Base-by-base conservation (phyloP, 2,113 vertebrate species). In the Rhea americana region DNA sequence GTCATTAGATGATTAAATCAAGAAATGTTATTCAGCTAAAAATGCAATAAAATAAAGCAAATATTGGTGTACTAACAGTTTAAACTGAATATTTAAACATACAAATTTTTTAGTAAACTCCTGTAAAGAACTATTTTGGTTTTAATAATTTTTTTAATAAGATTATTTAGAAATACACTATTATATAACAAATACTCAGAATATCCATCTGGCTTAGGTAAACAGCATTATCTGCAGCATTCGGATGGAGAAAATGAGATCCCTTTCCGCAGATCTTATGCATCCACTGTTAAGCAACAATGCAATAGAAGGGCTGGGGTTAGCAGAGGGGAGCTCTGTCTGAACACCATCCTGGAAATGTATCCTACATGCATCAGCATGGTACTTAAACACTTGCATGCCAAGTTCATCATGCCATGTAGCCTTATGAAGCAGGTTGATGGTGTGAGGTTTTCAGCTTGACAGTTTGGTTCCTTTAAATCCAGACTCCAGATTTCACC, bases 1-100 rank as follows among this genome's bases (percentile, higher is more conserved):
- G 58, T 90, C 45, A 47, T 96, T 91, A 94, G 66, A 58, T 76
- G 28, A 82, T 90, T 68, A 75, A 82, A 84, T 87, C 59, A 88
- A 82, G 22, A 82, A 84, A 89, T 79, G 22, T 59, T 67, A 73
- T 55, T 45, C 70, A 79, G 32, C 45, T 90, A 66, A 94, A 94
- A 91, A 70, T 39, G 13, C 58, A 72, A 39, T 55, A 56, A 85
- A 91, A 48, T 55, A 37, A 85, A 92, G 53, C n/a, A 87, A 93
- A 84, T 59, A 37, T 56, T 56, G 11, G 3, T 72, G n/a, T n/a
- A 81, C 10, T 76, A 79, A 58, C 22, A 70, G 56, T 61, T 81
- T 1, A 12, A 86, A 45, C 17, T 83, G 51, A 90, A 65, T 80
- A 81, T 72, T 51, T 50, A 91, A 82, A 65, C 30, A 62, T 63